A percentile compares a stretch with the other conserved stretches of the same genome.
These are phyloP conservation scores for Cantharis rufa DNA, from an alignment of 2,888 invertebrate genomes.

Conservation along the genomic window DNA sequence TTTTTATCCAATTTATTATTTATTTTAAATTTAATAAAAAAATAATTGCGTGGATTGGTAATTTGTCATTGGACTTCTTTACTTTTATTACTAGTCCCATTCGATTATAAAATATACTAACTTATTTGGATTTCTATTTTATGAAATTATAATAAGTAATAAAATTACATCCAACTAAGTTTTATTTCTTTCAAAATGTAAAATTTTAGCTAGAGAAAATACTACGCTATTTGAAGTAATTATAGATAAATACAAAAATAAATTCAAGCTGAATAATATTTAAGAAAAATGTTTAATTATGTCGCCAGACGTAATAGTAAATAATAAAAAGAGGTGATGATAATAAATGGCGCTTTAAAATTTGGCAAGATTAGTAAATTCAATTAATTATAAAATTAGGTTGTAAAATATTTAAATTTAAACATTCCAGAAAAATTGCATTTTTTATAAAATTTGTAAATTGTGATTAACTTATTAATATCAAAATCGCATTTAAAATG, in stretches of 20 bases:
- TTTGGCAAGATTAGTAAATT: neutral
- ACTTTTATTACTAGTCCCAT: neutral
- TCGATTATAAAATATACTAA: neutral
- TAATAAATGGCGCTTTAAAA: neutral
- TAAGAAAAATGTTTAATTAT: neutral
- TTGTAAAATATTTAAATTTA: neutral
- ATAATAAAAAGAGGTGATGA: neutral
- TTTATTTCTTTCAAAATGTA: neutral
- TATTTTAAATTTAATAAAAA: neutral
- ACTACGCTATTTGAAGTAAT: neutral
- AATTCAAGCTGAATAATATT: neutral
- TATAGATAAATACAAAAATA: neutral
- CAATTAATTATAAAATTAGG: neutral
- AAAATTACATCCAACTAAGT: neutral
- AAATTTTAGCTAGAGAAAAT: neutral
- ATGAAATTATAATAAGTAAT: neutral
- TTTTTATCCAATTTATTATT: neutral
- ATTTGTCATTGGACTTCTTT: neutral
- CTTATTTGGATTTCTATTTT: neutral
- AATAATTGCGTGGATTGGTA: neutral
- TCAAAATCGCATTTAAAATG: neutral
- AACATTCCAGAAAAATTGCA: neutral
- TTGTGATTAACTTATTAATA: neutral
- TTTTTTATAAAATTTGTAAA: neutral
- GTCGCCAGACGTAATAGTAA: neutral